Percentiles rank a stretch among this genome's conserved stretches.
Evolutionary conservation across 2,797 vertebrate genomes (phyloP).

Genomic region (Martes flavigula): DNA sequence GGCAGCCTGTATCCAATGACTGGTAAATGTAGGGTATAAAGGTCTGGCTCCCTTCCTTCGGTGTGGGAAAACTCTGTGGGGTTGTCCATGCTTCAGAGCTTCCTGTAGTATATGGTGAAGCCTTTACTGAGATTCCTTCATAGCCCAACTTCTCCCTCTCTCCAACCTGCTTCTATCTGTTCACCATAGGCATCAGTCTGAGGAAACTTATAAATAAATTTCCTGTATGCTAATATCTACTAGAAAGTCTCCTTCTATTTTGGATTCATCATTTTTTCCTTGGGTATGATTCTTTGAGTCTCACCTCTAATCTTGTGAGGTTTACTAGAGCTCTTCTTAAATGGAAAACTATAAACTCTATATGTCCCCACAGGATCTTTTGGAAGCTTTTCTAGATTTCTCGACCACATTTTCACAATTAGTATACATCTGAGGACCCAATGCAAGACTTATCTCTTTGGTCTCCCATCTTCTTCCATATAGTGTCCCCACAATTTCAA

Average conservation of each 20-base stretch:
- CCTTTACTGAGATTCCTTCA: neutral
- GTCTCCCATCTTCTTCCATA: neutral
- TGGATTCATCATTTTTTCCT: neutral
- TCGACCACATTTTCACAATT: neutral
- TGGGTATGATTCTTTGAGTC: neutral
- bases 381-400: neutral
- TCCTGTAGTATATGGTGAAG: too few relatives aligned
- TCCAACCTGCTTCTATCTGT: neutral
- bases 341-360: neutral
- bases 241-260: neutral
- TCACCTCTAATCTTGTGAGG: neutral
- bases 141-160: neutral
- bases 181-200: neutral
- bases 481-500: neutral
- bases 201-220: neutral
- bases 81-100: neutral
- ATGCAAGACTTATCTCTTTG: neutral
- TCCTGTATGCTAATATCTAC: neutral
- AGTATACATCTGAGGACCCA: neutral
- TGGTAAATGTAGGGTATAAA: neutral
- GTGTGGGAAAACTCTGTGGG: neutral
- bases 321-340: neutral
- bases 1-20: neutral
- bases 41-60: neutral
- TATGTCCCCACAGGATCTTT: neutral